A percentile compares a stretch with the other conserved stretches of the same genome.
These are phyloP conservation scores for Sebastes alutus DNA, from an alignment of 2,797 vertebrate genomes.

Conservation along the genomic window DNA sequence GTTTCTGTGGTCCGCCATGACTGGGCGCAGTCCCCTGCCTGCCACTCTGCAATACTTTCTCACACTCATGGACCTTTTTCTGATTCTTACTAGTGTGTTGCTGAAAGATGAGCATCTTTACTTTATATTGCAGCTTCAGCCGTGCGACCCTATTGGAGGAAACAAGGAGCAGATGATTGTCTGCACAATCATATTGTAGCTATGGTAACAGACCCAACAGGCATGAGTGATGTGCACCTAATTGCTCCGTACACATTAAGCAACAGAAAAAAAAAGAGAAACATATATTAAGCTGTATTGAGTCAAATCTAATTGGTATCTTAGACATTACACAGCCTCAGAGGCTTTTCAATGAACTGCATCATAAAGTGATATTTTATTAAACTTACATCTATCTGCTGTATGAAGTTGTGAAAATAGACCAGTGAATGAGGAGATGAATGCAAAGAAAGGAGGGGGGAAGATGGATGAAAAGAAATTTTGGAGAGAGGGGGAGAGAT, in stretches of 20 bases:
- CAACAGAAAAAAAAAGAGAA: constrained; percentile 35
- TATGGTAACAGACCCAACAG: constrained; percentile 96
- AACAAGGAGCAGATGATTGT: constrained; percentile 93
- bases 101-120: constrained; percentile 94
- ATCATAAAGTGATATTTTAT: constrained; percentile 29
- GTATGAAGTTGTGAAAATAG: constrained; percentile 48
- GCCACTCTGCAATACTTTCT: constrained; percentile 85
- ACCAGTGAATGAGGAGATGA: constrained; percentile 32
- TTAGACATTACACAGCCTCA: background rate
- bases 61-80: constrained; percentile 87
- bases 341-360: background rate
- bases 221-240: constrained; percentile 88
- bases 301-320: background rate
- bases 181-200: constrained; percentile 92
- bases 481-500: constrained; percentile 67
- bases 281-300: background rate
- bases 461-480: constrained; percentile 67
- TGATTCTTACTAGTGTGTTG: constrained; percentile 89
- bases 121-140: constrained; percentile 92
- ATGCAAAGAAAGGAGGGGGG: constrained; percentile 56
- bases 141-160: constrained; percentile 93
- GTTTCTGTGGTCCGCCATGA: constrained; percentile 89
- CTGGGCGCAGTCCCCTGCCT: constrained; percentile 84
- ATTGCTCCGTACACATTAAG: constrained; percentile 84
- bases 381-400: constrained; percentile 23